Percentiles rank a stretch among this genome's conserved stretches.
Evolutionary conservation across 1,140 invertebrate species (phyloP).

Genomic region (Aphidius ervi): DNA sequence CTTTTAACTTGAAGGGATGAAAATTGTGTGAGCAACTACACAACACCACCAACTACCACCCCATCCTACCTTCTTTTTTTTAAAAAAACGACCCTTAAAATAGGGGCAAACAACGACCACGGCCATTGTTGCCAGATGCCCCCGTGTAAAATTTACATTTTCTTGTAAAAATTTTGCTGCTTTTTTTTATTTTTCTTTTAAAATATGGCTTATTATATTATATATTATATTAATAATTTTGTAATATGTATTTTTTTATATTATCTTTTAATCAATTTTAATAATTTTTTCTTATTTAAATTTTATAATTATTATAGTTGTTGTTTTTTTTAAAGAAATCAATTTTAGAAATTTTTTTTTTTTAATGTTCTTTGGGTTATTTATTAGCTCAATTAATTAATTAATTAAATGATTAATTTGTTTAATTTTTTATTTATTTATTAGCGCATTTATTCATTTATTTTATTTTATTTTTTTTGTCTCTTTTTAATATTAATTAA

Average conservation of each 20-base stretch:
- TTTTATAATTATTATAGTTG: not conserved
- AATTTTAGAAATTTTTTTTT: not conserved
- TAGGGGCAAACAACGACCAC: constrained; percentile 48
- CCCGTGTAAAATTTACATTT: constrained; percentile 50
- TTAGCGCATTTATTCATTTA: not conserved
- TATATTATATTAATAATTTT: no score
- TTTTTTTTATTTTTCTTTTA: no score
- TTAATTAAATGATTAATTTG: no score
- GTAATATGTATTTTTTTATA: not conserved
- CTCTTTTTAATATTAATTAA: no score
- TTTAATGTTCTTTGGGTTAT: not conserved
- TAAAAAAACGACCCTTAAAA: constrained; percentile 52
- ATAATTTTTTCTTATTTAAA: not conserved
- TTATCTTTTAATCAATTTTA: not conserved
- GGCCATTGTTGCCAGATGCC: constrained; percentile 56
- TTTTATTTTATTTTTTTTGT: no score
- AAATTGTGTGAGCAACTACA: not conserved
- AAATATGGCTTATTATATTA: no score
- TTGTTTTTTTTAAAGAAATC: not conserved
- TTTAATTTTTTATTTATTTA: no score
- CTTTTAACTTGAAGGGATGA: no score
- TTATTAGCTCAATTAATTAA: no score
- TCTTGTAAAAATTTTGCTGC: constrained; percentile 24
- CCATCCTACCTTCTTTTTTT: no score
- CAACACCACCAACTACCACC: constrained; percentile 29